A percentile compares a stretch with the other conserved stretches of the same genome.
These are phyloP conservation scores for Gulo gulo DNA, from an alignment of 2,113 vertebrate genomes.

Conservation along the genomic window DNA sequence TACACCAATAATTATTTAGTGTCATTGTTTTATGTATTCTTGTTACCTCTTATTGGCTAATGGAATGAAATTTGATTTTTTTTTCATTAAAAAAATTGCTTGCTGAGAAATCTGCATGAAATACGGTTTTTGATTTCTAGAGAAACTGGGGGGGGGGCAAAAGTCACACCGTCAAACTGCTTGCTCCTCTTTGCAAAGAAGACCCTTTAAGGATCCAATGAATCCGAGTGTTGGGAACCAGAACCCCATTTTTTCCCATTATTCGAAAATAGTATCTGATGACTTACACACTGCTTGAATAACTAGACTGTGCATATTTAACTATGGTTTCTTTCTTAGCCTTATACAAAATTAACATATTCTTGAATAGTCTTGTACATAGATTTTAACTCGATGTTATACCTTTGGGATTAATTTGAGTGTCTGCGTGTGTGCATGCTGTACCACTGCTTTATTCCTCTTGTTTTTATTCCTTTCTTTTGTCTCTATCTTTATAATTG, in stretches of 20 bases:
- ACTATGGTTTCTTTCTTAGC: conserved; percentile 19
- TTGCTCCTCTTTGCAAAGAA: conserved; percentile 28
- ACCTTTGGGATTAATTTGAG: neutral
- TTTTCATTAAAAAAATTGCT: conserved; percentile 57
- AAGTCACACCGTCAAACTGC: conserved; percentile 51
- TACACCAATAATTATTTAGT: neutral
- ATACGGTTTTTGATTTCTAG: conserved; percentile 43
- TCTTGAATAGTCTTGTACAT: neutral
- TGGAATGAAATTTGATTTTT: conserved; percentile 37
- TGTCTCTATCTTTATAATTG: conserved; percentile 1
- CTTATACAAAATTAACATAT: conserved; percentile 29
- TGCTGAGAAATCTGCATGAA: conserved; percentile 74
- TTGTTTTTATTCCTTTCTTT: neutral
- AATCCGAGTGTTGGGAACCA: neutral
- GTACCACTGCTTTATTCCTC: neutral
- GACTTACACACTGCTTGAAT: neutral
- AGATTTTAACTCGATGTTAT: neutral
- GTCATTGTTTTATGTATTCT: neutral
- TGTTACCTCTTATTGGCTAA: conserved; percentile 48
- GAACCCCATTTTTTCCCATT: neutral
- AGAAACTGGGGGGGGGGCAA: conserved; percentile 12
- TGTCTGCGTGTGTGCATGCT: neutral
- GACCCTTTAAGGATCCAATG: neutral
- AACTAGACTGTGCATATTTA: neutral
- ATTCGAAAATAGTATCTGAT: conserved; percentile 11